A percentile compares a stretch with the other conserved stretches of the same genome.
These are phyloP conservation scores for Anarsia innoxiella DNA, from an alignment of 2,888 invertebrate genomes.

Conservation along the genomic window DNA sequence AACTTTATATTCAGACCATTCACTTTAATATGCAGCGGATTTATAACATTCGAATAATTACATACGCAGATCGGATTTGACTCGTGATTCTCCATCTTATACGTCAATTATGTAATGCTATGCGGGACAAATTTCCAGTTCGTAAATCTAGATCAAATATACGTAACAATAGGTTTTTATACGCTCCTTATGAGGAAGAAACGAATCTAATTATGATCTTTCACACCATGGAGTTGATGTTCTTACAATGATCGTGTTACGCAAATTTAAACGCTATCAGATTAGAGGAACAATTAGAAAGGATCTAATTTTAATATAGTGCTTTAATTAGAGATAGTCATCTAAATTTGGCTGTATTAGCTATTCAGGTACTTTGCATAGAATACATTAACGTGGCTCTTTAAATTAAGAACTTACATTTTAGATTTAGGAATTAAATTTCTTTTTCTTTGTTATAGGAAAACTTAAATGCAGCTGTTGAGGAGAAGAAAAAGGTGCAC, in stretches of 20 bases:
- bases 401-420: no score
- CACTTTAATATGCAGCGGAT: no score
- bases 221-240: conserved; percentile 18
- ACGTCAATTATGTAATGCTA: conserved; percentile 5
- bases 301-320: not conserved
- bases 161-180: conserved; percentile 34
- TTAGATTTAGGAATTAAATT: no score
- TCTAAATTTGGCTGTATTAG: no score
- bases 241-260: conserved; percentile 5
- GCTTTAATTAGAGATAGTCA: conserved; percentile 2
- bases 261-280: conserved; percentile 7
- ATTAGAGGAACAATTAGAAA: conserved; percentile 5
- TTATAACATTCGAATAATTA: no score
- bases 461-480: conserved; percentile 54
- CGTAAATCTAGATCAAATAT: conserved; percentile 31
- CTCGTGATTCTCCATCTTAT: no score
- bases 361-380: no score
- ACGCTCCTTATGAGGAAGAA: conserved; percentile 27
- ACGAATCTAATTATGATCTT: conserved; percentile 25
- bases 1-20: conserved; percentile 6
- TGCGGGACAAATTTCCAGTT: conserved; percentile 24
- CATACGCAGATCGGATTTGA: no score
- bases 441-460: conserved; percentile 53
- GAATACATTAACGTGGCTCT: no score
- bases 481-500: conserved; percentile 59